These are phyloP conservation scores for Laticauda colubrina DNA, from an alignment of 2,113 vertebrate genomes.

Conservation along the genomic window DNA sequence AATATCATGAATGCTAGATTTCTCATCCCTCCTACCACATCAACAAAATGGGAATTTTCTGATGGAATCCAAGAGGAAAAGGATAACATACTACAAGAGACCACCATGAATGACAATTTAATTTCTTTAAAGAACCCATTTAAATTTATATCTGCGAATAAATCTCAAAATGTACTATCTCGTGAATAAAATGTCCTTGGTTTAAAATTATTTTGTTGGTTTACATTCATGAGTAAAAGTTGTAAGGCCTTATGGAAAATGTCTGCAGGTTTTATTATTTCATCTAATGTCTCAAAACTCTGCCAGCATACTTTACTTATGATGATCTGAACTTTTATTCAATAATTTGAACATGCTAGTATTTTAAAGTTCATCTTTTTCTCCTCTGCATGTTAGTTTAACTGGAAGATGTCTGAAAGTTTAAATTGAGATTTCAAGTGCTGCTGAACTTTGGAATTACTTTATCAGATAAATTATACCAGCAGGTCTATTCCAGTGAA, in stretches of 20 bases:
- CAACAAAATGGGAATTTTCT: neutral
- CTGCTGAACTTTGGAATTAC: constrained; percentile 57
- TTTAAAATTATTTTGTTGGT: neutral
- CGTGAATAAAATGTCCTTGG: neutral
- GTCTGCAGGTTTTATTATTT: neutral
- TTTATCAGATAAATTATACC: constrained; percentile 57
- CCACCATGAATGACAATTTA: neutral
- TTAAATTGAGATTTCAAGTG: constrained; percentile 63
- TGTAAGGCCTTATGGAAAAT: neutral
- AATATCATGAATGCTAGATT: neutral
- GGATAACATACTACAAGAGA: neutral
- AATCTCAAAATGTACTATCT: neutral
- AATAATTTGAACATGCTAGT: constrained; percentile 33
- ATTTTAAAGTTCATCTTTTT: constrained; percentile 35
- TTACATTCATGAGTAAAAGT: neutral
- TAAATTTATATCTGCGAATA: no score
- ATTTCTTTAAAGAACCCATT: neutral
- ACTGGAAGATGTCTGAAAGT: constrained; percentile 51
- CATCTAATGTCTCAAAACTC: neutral
- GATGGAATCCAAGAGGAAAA: neutral
- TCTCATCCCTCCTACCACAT: neutral
- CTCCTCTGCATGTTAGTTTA: constrained; percentile 24
- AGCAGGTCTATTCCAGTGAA: constrained; percentile 46
- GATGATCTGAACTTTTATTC: constrained; percentile 17
- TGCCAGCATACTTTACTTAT: constrained; percentile 2